phyloP scores from a whole-genome alignment of 2,797 vertebrate genomes.

The Pangasius larnaudii region DNA sequence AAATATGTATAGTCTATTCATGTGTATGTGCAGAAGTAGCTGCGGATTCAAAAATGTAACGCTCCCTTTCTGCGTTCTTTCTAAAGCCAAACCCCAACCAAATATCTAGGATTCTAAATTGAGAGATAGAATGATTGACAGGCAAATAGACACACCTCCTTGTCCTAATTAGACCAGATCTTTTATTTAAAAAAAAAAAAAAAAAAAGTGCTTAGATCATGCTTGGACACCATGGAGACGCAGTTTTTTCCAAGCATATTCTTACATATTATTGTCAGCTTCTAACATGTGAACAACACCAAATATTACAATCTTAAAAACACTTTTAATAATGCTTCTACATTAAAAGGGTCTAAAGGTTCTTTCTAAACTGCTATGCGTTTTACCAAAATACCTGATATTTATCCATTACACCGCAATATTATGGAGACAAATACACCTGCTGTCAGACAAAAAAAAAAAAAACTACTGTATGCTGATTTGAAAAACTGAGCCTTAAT shows the following conservation, averaged over 20 bases:
- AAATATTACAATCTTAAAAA: background rate
- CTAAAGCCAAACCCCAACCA: background rate
- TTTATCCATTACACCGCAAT: background rate
- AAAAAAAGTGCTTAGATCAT: background rate
- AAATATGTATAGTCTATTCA: background rate
- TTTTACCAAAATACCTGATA: background rate
- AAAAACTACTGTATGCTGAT: background rate
- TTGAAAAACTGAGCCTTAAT: constrained; percentile 1
- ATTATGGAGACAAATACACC: background rate
- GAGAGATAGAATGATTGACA: background rate
- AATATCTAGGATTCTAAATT: background rate
- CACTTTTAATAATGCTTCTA: background rate
- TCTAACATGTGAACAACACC: background rate
- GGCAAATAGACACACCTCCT: background rate
- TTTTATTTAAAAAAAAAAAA: background rate
- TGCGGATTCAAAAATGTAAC: background rate
- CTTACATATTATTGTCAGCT: background rate
- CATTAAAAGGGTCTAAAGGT: background rate
- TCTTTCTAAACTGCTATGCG: too few relatives aligned
- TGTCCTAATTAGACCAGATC: background rate
- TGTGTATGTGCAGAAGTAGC: background rate
- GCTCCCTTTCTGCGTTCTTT: background rate
- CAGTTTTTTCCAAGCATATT: background rate
- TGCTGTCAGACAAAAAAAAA: background rate
- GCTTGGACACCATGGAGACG: background rate